These are phyloP conservation scores for Diaphora mendica DNA, from an alignment of 2,888 invertebrate genomes.

Conservation along the genomic window DNA sequence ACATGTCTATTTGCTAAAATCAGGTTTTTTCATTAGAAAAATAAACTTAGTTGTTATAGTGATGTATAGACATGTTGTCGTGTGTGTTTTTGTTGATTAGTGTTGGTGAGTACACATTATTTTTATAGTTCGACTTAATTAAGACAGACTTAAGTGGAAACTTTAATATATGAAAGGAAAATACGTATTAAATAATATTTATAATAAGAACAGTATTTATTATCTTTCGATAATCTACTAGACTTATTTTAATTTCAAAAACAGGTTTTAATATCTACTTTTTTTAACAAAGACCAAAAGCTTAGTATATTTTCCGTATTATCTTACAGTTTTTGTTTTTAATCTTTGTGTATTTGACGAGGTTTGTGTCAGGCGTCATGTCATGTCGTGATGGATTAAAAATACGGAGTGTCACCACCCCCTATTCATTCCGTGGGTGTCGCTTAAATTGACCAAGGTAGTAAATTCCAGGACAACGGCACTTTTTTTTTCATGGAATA, in stretches of 20 bases:
- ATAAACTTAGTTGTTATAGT: background rate
- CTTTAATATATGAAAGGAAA: background rate
- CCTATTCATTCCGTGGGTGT: too few species aligned
- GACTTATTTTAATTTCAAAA: background rate
- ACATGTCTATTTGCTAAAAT: constrained; percentile 1
- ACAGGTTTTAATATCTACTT: background rate
- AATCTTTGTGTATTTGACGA: background rate
- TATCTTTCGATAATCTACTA: background rate
- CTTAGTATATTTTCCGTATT: background rate
- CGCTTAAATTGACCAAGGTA: too few species aligned
- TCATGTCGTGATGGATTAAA: too few species aligned
- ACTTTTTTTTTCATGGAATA: too few species aligned
- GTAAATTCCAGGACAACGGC: too few species aligned
- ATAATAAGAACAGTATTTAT: background rate
- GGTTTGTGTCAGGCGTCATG: background rate
- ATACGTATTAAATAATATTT: background rate
- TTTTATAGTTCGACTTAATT: background rate
- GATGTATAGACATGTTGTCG: constrained; percentile 10
- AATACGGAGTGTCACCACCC: too few species aligned
- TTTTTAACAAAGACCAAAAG: background rate
- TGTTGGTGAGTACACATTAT: constrained; percentile 4
- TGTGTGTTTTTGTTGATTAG: constrained; percentile 6
- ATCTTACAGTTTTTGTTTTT: background rate
- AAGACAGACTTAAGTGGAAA: background rate
- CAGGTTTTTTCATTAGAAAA: background rate